Conservation (phyloP, 2,888 invertebrate genomes). For the Phragmatobia fuliginosa region DNA sequence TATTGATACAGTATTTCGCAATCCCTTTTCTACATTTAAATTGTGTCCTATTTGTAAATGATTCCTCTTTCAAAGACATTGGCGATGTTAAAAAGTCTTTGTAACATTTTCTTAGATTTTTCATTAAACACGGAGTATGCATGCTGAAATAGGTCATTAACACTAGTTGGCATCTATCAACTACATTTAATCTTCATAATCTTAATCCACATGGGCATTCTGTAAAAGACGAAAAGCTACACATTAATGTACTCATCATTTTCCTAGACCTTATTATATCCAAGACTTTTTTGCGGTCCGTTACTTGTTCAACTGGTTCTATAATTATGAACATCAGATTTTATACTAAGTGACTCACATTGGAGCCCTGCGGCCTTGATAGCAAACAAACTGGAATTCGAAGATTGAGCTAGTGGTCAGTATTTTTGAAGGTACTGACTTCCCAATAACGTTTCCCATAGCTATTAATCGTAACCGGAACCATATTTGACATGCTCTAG, state of each 20-base stretch:
- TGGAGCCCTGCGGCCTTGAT: no score
- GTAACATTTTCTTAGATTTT: slow-evolving; percentile 65
- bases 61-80: slow-evolving; percentile 67
- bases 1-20: slow-evolving; percentile 75
- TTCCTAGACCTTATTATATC: no score
- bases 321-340: no score
- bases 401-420: no score
- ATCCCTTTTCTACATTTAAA: slow-evolving; percentile 70
- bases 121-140: slow-evolving; percentile 73
- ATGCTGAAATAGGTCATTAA: slow-evolving; percentile 70
- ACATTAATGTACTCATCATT: no score
- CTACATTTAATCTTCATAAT: slow-evolving; percentile 58
- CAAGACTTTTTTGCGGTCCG: no score
- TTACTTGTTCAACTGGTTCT: no score
- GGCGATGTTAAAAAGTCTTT: slow-evolving; percentile 75
- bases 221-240: slow-evolving; percentile 55
- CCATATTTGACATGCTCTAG: slow-evolving; percentile 66
- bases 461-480: no score
- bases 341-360: no score
- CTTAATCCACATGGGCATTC: slow-evolving; percentile 78
- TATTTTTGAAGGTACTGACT: no score
- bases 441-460: no score
- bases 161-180: slow-evolving; percentile 73
- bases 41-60: slow-evolving; percentile 70
- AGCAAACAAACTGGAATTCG: no score